Percentiles rank a stretch among this genome's conserved stretches.
Conservation (phyloP, 2,888 invertebrate species). For the Hyalella azteca region DNA sequence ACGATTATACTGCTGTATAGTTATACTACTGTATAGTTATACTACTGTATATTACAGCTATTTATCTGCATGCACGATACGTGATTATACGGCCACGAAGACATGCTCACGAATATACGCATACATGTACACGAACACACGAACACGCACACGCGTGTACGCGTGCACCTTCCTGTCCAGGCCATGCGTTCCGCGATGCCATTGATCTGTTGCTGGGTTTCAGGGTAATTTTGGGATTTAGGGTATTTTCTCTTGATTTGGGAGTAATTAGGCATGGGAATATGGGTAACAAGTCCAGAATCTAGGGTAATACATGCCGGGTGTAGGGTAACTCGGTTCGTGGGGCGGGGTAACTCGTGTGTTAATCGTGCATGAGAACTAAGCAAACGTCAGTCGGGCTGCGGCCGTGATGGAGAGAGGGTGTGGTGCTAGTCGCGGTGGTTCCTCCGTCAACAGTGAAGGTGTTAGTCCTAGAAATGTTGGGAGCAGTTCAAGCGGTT, state of each 20-base stretch:
- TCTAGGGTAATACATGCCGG: neutral
- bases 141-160: neutral
- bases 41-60: no score
- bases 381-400: neutral
- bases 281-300: neutral
- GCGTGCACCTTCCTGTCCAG: neutral
- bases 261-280: no score
- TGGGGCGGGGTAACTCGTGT: constrained; percentile 7
- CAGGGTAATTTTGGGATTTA: neutral
- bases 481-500: neutral
- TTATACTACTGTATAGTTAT: no score
- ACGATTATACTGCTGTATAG: no score
- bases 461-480: neutral
- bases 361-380: neutral
- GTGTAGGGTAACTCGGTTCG: neutral
- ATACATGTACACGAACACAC: neutral
- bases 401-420: constrained; percentile 29
- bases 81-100: no score
- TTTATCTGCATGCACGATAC: no score
- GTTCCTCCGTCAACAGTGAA: neutral
- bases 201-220: constrained; percentile 31
- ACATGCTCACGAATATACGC: no score
- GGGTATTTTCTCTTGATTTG: neutral
- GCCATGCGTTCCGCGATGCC: neutral
- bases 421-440: constrained; percentile 9